Percentiles rank a stretch among this genome's conserved stretches.
Conservation (phyloP, 2,888 invertebrate genomes). For the Sesia bembeciformis region DNA sequence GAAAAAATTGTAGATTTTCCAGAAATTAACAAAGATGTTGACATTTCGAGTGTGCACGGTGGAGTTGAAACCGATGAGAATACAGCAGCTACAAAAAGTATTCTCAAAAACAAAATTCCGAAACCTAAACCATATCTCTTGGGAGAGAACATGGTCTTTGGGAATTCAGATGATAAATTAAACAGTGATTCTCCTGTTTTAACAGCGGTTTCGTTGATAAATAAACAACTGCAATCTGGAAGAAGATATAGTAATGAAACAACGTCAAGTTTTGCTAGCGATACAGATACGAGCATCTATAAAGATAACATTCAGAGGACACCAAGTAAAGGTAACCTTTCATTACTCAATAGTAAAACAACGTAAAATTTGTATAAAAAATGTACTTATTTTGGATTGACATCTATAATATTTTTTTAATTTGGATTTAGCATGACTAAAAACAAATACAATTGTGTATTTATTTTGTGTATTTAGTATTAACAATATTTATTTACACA, state of each 20-base stretch:
- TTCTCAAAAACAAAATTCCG: slow-evolving; percentile 82
- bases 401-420: too few species aligned
- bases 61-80: slow-evolving; percentile 61
- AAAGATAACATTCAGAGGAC: slow-evolving; percentile 32
- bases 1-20: slow-evolving; percentile 37
- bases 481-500: too few species aligned
- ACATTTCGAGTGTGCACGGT: slow-evolving; percentile 24
- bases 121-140: slow-evolving; percentile 84
- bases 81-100: slow-evolving; percentile 77
- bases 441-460: too few species aligned
- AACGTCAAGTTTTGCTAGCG: slow-evolving; percentile 21
- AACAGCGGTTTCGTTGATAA: slow-evolving; percentile 51
- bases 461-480: too few species aligned
- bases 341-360: too few species aligned
- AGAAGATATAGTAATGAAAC: slow-evolving; percentile 28
- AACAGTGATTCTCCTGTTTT: slow-evolving; percentile 21
- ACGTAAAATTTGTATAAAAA: too few species aligned
- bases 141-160: slow-evolving; percentile 77
- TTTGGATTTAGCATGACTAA: too few species aligned
- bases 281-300: slow-evolving; percentile 20
- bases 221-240: slow-evolving; percentile 45
- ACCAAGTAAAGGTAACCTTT: slow-evolving; percentile 35
- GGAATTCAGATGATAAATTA: slow-evolving; percentile 22
- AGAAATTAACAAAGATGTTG: slow-evolving; percentile 10
- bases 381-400: too few species aligned